These are phyloP conservation scores for Gisinianus flammeolus DNA, from an alignment of 2,888 invertebrate genomes.

Conservation along the genomic window DNA sequence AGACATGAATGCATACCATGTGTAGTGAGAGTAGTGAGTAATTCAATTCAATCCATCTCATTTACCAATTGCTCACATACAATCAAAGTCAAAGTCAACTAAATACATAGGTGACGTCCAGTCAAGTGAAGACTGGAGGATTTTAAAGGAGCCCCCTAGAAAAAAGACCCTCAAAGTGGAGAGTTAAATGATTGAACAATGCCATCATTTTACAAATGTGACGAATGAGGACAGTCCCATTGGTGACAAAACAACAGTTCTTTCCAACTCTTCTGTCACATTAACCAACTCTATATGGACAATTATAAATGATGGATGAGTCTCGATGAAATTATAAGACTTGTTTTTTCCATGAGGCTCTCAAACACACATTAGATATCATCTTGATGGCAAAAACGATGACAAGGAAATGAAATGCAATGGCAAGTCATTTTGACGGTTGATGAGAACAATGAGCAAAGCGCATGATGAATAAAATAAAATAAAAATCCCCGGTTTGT, in stretches of 20 bases:
- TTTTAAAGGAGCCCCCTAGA: background rate
- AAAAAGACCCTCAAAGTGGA: background rate
- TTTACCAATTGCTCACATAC: no score
- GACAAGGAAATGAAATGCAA: background rate
- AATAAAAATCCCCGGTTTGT: no score
- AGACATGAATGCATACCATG: background rate
- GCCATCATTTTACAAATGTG: background rate
- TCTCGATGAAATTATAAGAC: background rate
- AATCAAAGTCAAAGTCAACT: background rate
- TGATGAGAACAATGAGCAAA: no score
- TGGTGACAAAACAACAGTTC: background rate
- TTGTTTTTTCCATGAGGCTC: constrained; percentile 17
- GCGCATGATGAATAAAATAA: no score
- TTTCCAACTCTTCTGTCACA: constrained; percentile 1
- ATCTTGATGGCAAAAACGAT: background rate
- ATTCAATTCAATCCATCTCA: background rate
- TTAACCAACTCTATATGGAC: background rate
- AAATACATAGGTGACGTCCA: no score
- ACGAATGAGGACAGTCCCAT: background rate
- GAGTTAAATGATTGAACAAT: constrained; percentile 17
- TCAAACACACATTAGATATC: no score
- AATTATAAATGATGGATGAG: constrained; percentile 28
- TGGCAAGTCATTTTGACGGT: no score
- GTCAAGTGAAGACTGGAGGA: background rate
- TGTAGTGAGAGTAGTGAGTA: background rate